phyloP scores from a whole-genome alignment of 1,140 invertebrate species.

The Drosophila nigromelanica region DNA sequence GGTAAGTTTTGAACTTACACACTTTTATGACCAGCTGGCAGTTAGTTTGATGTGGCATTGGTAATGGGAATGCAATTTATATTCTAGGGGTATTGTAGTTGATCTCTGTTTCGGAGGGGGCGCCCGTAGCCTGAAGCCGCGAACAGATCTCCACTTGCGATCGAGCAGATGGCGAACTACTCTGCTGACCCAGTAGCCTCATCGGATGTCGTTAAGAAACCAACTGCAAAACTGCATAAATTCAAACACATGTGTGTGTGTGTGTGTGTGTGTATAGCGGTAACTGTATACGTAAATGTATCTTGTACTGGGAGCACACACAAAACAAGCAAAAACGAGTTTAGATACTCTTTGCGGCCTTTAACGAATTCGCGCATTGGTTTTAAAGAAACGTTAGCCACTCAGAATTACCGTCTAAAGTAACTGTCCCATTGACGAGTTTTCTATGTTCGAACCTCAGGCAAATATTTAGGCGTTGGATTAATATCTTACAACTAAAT shows the following conservation, averaged over 20 bases:
- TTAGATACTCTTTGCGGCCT: background rate
- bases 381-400: background rate
- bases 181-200: conserved; percentile 18
- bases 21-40: background rate
- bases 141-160: conserved; percentile 46
- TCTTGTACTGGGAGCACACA: background rate
- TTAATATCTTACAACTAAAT: too few relatives aligned
- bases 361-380: background rate
- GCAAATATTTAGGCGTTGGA: too few relatives aligned
- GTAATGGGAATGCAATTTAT: conserved; percentile 24
- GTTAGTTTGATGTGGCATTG: background rate
- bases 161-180: conserved; percentile 21
- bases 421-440: too few relatives aligned
- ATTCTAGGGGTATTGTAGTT: too few relatives aligned
- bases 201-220: too few relatives aligned
- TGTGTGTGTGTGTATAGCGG: background rate
- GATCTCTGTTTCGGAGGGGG: background rate
- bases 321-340: background rate
- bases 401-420: too few relatives aligned
- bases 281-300: background rate
- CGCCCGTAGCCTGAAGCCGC: conserved; percentile 13
- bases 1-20: background rate
- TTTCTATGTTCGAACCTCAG: too few relatives aligned
- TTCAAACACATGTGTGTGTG: too few relatives aligned
- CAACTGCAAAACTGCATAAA: too few relatives aligned